Percentiles rank a stretch among this genome's conserved stretches.
Evolutionary conservation across 1,140 invertebrate genomes (phyloP).

Genomic region (Danaus melanippus): DNA sequence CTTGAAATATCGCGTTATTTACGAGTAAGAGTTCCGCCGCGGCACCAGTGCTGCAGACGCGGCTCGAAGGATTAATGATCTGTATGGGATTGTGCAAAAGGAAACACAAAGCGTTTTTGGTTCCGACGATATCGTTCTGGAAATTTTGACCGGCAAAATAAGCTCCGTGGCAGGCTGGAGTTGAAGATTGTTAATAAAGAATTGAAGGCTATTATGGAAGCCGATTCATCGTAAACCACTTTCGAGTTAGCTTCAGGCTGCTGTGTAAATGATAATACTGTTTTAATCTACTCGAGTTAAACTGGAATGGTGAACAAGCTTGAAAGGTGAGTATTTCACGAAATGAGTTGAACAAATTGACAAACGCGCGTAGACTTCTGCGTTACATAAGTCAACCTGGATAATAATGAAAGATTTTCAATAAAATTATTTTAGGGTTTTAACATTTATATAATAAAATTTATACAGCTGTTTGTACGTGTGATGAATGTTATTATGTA

Average conservation of each 20-base stretch:
- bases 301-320: background rate
- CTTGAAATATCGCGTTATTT: conserved; percentile 1
- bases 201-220: background rate
- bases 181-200: background rate
- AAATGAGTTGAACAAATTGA: too few species aligned
- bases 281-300: background rate
- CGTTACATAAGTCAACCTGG: too few species aligned
- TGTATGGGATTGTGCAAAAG: conserved; percentile 1
- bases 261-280: too few species aligned
- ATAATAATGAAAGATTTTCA: too few species aligned
- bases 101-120: conserved; percentile 1
- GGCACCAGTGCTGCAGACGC: background rate
- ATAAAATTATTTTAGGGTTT: too few species aligned
- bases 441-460: too few species aligned
- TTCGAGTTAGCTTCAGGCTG: too few species aligned
- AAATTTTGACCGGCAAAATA: too few species aligned
- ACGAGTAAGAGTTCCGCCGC: conserved; percentile 2
- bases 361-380: too few species aligned
- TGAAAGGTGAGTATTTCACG: background rate
- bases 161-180: background rate
- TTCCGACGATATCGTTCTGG: background rate
- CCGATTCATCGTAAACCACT: background rate
- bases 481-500: too few species aligned
- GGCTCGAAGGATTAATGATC: background rate
- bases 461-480: too few species aligned